Percentiles rank a stretch among this genome's conserved stretches.
Evolutionary conservation across 2,113 vertebrate species (phyloP).

Genomic region (Sceloporus undulatus): DNA sequence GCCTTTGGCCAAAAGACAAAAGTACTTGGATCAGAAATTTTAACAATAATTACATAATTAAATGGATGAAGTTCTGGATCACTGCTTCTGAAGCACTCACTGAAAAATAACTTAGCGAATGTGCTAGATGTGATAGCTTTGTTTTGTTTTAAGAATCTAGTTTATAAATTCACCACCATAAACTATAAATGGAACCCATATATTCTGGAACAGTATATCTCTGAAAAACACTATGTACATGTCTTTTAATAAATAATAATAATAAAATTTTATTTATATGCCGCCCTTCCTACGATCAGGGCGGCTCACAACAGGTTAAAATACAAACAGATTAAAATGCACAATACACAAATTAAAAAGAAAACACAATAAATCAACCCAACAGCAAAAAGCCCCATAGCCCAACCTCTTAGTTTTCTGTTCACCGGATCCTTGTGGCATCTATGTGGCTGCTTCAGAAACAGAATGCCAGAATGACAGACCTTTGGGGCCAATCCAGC

Average conservation of each 20-base stretch:
- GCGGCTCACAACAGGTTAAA: no score
- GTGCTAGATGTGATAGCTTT: neutral
- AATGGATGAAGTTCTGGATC: no score
- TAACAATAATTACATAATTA: neutral
- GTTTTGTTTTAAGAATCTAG: neutral
- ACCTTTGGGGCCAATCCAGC: neutral
- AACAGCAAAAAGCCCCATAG: no score
- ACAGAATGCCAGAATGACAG: neutral
- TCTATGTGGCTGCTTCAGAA: neutral
- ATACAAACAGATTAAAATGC: no score
- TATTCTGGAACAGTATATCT: neutral
- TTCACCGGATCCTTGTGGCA: neutral
- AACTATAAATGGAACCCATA: neutral
- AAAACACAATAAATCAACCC: no score
- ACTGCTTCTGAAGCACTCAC: no score
- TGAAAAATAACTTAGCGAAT: neutral
- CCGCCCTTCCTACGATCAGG: no score
- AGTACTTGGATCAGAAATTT: neutral
- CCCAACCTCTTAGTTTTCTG: neutral
- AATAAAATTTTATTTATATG: no score
- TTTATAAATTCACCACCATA: neutral
- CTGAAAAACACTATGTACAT: neutral
- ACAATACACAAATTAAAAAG: no score
- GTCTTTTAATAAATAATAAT: no score
- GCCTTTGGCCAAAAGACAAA: no score